Percentiles rank a stretch among this genome's conserved stretches.
phyloP scores from a whole-genome alignment of 2,113 vertebrate genomes.

The Ctenomys sociabilis region DNA sequence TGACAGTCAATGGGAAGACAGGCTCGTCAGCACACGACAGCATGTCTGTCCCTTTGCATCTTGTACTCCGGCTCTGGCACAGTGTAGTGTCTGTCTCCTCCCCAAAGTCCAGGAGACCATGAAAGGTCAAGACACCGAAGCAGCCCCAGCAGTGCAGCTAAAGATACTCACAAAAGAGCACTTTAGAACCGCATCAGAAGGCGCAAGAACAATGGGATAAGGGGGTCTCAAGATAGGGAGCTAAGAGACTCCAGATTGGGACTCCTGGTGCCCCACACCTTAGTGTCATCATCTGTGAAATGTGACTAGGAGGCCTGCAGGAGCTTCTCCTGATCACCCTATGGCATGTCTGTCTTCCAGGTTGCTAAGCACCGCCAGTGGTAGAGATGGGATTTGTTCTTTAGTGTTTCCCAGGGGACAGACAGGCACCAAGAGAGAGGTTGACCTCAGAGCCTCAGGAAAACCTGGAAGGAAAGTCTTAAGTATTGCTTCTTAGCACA shows the following conservation, averaged over 20 bases:
- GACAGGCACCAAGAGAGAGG: background rate
- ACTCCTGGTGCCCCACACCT: background rate
- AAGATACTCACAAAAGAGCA: background rate
- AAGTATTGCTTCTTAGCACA: background rate
- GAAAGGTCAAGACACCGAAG: background rate
- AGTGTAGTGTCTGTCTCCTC: background rate
- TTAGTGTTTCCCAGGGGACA: background rate
- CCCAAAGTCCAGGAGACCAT: background rate
- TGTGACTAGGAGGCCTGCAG: too few species aligned
- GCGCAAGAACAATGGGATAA: too few species aligned
- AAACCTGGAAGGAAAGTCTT: background rate
- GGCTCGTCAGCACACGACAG: background rate
- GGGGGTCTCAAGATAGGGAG: background rate
- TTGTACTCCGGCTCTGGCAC: background rate
- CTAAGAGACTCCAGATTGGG: background rate
- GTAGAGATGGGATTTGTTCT: background rate
- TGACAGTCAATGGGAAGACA: background rate
- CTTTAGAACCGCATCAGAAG: background rate
- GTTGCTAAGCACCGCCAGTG: background rate
- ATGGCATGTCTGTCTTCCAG: background rate
- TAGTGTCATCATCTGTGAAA: too few species aligned
- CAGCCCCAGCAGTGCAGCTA: background rate
- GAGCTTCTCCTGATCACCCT: background rate
- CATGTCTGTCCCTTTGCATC: background rate
- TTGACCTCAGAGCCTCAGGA: background rate